Conservation (phyloP, 1,140 invertebrate genomes). For the Berghia stephanieae region DNA sequence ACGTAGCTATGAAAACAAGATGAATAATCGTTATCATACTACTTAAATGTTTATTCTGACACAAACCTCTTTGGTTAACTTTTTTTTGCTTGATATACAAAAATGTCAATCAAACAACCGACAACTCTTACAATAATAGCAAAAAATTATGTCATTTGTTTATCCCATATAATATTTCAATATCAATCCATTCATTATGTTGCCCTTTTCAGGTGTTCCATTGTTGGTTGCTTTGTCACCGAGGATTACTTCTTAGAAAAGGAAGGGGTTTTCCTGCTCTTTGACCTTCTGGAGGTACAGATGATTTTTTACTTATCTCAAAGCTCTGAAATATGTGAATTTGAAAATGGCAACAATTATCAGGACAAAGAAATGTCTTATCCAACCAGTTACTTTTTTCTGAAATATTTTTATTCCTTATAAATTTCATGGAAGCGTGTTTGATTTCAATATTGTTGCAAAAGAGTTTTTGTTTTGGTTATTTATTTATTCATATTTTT, state of each 20-base stretch:
- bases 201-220: conserved; percentile 55
- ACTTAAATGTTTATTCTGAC: no score
- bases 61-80: no score
- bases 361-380: no score
- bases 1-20: no score
- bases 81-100: no score
- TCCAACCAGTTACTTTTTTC: not conserved
- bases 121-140: not conserved
- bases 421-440: not conserved
- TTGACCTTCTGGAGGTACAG: conserved; percentile 65
- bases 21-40: no score
- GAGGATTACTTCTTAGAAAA: conserved; percentile 67
- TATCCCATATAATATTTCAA: no score
- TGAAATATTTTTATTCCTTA: conserved; percentile 6
- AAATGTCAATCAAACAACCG: no score
- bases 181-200: not conserved
- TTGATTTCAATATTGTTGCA: not conserved
- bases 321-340: not conserved
- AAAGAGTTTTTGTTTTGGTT: not conserved
- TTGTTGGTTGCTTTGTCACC: conserved; percentile 63
- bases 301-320: not conserved
- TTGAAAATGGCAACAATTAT: no score
- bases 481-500: no score
- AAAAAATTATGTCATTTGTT: no score
- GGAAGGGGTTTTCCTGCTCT: conserved; percentile 64